Conservation (phyloP, 64 coral and sea anemone species). For the Platygyra sinensis region DNA sequence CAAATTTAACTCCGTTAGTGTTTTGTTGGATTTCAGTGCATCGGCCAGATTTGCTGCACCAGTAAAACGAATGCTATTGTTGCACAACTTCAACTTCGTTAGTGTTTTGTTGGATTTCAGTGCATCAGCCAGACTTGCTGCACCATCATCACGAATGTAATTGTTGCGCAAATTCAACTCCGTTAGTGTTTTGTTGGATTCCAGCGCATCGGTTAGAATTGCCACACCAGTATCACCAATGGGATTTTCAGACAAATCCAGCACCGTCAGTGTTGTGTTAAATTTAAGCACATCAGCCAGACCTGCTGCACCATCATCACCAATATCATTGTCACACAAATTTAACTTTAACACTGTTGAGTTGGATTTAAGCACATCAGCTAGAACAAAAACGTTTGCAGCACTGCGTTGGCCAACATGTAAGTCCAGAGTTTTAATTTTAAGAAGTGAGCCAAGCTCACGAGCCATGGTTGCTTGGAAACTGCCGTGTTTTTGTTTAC, state of each 20-base stretch:
- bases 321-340: background rate
- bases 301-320: background rate
- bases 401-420: background rate
- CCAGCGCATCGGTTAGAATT: background rate
- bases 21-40: background rate
- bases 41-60: background rate
- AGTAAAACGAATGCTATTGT: background rate
- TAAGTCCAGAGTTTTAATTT: background rate
- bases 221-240: background rate
- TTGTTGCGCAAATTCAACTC: background rate
- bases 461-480: background rate
- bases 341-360: background rate
- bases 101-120: background rate
- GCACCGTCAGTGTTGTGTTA: background rate
- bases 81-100: background rate
- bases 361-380: background rate
- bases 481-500: background rate
- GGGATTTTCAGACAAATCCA: background rate
- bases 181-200: background rate
- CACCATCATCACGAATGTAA: background rate
- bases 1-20: too few species aligned
- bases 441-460: background rate
- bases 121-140: background rate
- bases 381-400: background rate
- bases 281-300: background rate